Evolutionary conservation across 2,888 invertebrate species (phyloP).

Genomic region (Nemapogon koenigi): DNA sequence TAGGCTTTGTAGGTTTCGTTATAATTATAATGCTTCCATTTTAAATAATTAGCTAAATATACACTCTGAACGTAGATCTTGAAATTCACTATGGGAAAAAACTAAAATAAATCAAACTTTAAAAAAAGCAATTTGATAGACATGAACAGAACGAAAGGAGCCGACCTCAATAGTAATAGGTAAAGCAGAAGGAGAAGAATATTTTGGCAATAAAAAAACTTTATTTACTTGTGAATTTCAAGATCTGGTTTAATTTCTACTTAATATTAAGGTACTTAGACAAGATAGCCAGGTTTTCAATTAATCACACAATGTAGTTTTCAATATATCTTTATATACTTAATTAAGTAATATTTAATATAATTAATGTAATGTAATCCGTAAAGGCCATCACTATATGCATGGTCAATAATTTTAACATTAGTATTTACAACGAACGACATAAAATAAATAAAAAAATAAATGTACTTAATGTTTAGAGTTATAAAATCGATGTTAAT

Average conservation of each 20-base stretch:
- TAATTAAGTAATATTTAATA: conserved; percentile 19
- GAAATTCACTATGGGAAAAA: too few relatives aligned
- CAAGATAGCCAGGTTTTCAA: conserved; percentile 66
- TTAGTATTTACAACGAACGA: conserved; percentile 6
- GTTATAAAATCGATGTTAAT: too few relatives aligned
- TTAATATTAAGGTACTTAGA: conserved; percentile 48
- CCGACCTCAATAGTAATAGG: too few relatives aligned
- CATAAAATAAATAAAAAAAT: conserved; percentile 6
- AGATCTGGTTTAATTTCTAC: conserved; percentile 37
- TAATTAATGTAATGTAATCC: conserved; percentile 62
- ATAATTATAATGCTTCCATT: conserved; percentile 44
- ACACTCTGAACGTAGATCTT: conserved; percentile 33
- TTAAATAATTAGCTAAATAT: conserved; percentile 54
- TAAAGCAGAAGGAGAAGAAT: too few relatives aligned
- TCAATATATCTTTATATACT: conserved; percentile 14
- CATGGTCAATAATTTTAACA: not conserved
- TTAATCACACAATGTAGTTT: conserved; percentile 47
- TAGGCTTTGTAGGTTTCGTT: conserved; percentile 43
- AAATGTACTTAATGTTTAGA: conserved; percentile 6
- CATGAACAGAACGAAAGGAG: too few relatives aligned
- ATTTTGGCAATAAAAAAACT: too few relatives aligned
- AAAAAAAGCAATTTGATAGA: too few relatives aligned
- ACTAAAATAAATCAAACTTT: too few relatives aligned
- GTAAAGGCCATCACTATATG: conserved; percentile 10
- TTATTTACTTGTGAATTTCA: too few relatives aligned